phyloP scores from a whole-genome alignment of 2,113 vertebrate species.

The Ptilorrhoa leucosticta region DNA sequence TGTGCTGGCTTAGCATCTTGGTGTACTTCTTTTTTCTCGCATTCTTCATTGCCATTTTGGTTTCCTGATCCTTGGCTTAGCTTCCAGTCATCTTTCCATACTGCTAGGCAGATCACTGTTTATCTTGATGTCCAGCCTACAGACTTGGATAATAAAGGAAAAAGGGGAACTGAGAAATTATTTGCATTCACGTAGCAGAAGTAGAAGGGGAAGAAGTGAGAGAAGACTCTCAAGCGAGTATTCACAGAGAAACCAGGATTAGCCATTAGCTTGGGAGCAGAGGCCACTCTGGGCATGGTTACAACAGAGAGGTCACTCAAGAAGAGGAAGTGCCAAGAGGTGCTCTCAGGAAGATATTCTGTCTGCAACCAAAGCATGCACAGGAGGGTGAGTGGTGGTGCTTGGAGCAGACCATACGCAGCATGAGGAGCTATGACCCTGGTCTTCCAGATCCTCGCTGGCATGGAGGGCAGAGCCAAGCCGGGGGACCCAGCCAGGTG shows the following conservation, averaged over 20 bases:
- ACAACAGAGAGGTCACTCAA: neutral
- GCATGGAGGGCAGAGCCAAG: neutral
- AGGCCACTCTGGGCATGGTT: neutral
- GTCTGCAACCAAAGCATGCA: neutral
- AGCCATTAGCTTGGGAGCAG: neutral
- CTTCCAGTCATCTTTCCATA: neutral
- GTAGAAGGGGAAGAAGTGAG: neutral
- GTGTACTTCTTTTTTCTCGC: neutral
- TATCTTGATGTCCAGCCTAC: neutral
- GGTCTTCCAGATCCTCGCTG: neutral
- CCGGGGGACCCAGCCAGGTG: neutral
- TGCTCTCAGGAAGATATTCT: neutral
- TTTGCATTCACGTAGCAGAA: neutral
- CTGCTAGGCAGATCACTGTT: neutral
- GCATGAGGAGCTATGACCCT: neutral
- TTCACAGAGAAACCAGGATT: neutral
- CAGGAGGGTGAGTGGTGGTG: neutral
- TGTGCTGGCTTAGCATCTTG: neutral
- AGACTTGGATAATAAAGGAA: neutral
- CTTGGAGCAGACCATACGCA: neutral
- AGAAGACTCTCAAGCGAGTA: neutral
- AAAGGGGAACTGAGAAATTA: neutral
- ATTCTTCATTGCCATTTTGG: neutral
- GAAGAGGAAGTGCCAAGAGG: neutral
- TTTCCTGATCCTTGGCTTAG: neutral